A percentile compares a stretch with the other conserved stretches of the same genome.
These are phyloP conservation scores for Pygocentrus nattereri DNA, from an alignment of 2,797 vertebrate species.

Conservation along the genomic window DNA sequence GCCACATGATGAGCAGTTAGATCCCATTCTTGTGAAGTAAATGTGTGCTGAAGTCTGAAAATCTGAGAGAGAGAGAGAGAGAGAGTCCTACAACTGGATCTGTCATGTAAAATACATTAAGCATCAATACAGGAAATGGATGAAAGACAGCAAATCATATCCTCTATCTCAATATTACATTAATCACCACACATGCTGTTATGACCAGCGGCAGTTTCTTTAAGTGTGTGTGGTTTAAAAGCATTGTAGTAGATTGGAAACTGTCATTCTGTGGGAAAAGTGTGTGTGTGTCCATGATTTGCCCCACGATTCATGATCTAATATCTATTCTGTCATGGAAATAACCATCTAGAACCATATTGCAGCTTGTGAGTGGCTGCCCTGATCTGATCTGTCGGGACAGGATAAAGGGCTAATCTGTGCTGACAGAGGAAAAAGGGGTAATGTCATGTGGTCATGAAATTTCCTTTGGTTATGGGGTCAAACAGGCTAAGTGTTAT, in stretches of 20 bases:
- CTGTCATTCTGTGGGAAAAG: background rate
- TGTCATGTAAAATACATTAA: background rate
- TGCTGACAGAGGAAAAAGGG: background rate
- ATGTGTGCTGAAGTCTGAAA: too few species aligned
- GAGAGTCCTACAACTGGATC: background rate
- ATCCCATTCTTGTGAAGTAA: too few species aligned
- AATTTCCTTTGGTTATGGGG: background rate
- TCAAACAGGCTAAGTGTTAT: too few species aligned
- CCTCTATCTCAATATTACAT: background rate
- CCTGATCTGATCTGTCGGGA: background rate
- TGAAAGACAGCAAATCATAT: background rate
- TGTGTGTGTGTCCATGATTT: background rate
- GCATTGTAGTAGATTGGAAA: background rate
- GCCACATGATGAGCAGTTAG: too few species aligned
- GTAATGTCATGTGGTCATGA: constrained; percentile 1
- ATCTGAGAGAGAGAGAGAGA: background rate
- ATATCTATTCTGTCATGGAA: background rate
- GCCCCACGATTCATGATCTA: background rate
- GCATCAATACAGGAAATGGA: background rate
- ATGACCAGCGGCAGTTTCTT: background rate
- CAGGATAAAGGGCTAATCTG: background rate
- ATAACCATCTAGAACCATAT: background rate
- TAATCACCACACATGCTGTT: background rate
- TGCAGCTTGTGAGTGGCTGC: background rate
- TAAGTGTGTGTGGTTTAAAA: background rate